Evolutionary conservation across 1,140 invertebrate genomes (phyloP).

Genomic region (Rhagoletis pomonella): DNA sequence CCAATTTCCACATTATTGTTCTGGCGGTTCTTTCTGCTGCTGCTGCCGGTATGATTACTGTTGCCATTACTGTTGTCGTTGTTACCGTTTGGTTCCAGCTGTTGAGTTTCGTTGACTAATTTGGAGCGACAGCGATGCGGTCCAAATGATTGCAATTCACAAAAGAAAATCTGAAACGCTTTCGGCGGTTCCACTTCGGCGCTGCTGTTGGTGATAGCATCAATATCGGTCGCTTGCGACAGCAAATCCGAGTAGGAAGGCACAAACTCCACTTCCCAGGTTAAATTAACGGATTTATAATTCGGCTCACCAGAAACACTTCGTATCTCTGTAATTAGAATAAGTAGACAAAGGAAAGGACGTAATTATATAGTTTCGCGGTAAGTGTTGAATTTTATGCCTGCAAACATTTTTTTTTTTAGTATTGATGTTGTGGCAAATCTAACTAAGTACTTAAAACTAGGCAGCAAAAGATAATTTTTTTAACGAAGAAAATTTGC

Average conservation of each 20-base stretch:
- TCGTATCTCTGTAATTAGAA: slow-evolving; percentile 76
- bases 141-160: slow-evolving; percentile 84
- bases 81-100: slow-evolving; percentile 53
- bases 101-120: slow-evolving; percentile 74
- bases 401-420: too few species aligned
- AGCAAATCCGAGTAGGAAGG: slow-evolving; percentile 54
- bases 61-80: background rate
- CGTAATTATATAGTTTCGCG: too few species aligned
- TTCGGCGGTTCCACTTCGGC: slow-evolving; percentile 66
- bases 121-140: slow-evolving; percentile 83
- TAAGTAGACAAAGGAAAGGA: background rate
- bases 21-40: background rate
- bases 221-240: slow-evolving; percentile 42
- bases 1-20: slow-evolving; percentile 36
- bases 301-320: slow-evolving; percentile 83
- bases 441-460: too few species aligned
- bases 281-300: slow-evolving; percentile 81
- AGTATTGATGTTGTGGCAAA: too few species aligned
- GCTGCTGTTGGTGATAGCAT: slow-evolving; percentile 57
- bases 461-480: too few species aligned
- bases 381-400: too few species aligned
- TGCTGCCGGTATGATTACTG: background rate
- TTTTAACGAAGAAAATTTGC: too few species aligned
- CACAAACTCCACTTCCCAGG: slow-evolving; percentile 78
- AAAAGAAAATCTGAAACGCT: slow-evolving; percentile 82